Percentiles rank a stretch among this genome's conserved stretches.
These are phyloP conservation scores for Nemapogon koenigi DNA, from an alignment of 2,888 invertebrate species.

Conservation along the genomic window DNA sequence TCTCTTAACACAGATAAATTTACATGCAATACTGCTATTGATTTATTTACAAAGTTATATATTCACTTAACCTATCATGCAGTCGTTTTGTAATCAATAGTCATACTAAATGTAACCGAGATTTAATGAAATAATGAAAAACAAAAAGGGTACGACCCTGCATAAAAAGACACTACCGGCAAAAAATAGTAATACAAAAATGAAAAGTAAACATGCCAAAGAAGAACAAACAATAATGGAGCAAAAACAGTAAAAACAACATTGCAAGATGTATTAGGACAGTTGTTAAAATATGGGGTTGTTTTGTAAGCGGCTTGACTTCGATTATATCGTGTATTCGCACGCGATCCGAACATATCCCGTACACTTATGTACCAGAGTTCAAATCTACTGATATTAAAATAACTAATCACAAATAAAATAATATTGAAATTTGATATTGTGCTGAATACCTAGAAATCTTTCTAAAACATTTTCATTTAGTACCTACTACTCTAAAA, in stretches of 20 bases:
- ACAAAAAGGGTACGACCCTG: conserved; percentile 17
- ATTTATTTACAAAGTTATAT: not conserved
- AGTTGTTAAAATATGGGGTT: conserved; percentile 66
- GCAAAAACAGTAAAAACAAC: conserved; percentile 62
- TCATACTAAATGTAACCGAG: not conserved
- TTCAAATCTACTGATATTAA: too few relatives aligned
- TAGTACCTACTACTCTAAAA: not conserved
- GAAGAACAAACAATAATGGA: conserved; percentile 56
- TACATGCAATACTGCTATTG: conserved; percentile 42
- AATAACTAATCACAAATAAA: too few relatives aligned
- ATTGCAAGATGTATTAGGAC: conserved; percentile 66
- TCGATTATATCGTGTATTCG: conserved; percentile 41
- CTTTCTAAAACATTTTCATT: not conserved
- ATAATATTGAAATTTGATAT: too few relatives aligned
- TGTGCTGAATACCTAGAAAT: not conserved
- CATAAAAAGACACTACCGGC: conserved; percentile 22
- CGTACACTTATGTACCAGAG: too few relatives aligned
- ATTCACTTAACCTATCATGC: conserved; percentile 12
- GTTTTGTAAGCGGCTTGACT: conserved; percentile 43
- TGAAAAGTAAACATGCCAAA: conserved; percentile 56
- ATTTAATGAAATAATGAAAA: conserved; percentile 16
- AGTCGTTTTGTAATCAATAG: not conserved
- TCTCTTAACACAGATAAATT: conserved; percentile 57
- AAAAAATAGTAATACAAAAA: conserved; percentile 39
- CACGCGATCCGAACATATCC: conserved; percentile 48